Conservation (phyloP, 2,113 vertebrate genomes). For the Riparia riparia region DNA sequence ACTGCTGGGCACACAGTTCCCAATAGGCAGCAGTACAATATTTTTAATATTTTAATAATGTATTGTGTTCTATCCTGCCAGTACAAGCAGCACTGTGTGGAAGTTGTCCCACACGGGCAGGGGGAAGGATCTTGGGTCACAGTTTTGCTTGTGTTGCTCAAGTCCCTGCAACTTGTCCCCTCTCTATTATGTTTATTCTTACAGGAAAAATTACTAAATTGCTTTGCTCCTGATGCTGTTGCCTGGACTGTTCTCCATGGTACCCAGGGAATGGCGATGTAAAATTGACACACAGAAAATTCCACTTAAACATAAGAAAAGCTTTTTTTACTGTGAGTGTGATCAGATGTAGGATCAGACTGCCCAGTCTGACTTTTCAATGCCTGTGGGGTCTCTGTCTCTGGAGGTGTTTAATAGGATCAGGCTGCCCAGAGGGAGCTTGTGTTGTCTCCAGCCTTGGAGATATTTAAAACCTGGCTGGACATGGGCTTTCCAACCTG, state of each 20-base stretch:
- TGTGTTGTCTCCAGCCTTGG: not conserved
- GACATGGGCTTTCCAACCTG: not conserved
- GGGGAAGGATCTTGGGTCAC: not conserved
- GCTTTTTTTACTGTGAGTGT: not conserved
- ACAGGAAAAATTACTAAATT: not conserved
- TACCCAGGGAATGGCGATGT: not conserved
- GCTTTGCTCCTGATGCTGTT: not conserved
- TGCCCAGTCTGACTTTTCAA: not conserved
- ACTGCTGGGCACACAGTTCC: not conserved
- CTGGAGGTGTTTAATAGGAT: not conserved
- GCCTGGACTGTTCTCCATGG: not conserved
- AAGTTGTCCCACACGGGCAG: not conserved
- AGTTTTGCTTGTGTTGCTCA: not conserved
- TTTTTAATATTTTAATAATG: not conserved
- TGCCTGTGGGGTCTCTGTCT: not conserved
- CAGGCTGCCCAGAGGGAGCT: not conserved
- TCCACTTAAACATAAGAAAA: not conserved
- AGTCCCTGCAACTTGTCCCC: not conserved
- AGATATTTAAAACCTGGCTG: not conserved
- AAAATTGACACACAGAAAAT: not conserved
- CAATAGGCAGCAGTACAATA: not conserved
- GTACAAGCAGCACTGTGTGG: not conserved
- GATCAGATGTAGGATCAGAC: not conserved
- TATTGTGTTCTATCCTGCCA: not conserved
- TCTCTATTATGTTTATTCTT: not conserved